Conservation (phyloP, 2,113 vertebrate species). For the Trichechus manatus region DNA sequence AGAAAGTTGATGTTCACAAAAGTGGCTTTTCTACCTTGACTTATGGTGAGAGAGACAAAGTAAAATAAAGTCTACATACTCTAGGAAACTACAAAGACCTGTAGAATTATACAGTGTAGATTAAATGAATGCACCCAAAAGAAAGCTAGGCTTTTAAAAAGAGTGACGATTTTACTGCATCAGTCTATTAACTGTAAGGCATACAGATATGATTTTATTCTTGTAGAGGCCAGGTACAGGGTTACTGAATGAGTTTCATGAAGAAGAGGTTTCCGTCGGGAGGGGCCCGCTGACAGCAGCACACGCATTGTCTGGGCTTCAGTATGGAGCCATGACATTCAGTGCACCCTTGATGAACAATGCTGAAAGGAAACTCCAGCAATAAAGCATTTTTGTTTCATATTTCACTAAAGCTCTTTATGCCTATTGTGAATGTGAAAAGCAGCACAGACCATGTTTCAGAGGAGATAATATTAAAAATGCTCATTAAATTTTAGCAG, state of each 20-base stretch:
- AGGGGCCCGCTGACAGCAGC: neutral
- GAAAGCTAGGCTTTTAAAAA: conserved; percentile 62
- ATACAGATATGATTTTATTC: conserved; percentile 34
- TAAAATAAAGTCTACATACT: conserved; percentile 16
- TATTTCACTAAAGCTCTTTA: conserved; percentile 29
- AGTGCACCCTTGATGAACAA: neutral
- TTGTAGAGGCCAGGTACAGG: conserved; percentile 1
- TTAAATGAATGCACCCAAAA: conserved; percentile 13
- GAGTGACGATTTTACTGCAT: neutral
- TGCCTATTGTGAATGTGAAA: conserved; percentile 29
- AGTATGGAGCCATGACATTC: neutral
- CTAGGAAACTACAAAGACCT: neutral
- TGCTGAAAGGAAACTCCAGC: neutral
- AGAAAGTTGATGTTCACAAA: neutral
- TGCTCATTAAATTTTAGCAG: conserved; percentile 42
- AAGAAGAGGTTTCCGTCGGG: neutral
- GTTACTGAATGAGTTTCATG: conserved; percentile 34
- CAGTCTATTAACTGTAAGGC: neutral
- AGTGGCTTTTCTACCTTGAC: conserved; percentile 16
- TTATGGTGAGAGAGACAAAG: neutral
- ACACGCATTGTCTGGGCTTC: neutral
- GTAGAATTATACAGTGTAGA: neutral
- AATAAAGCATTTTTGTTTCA: conserved; percentile 36
- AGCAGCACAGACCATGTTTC: conserved; percentile 5
- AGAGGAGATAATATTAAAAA: conserved; percentile 43